Base-by-base conservation (phyloP, 2,113 vertebrate species). In the Nicator chloris region DNA sequence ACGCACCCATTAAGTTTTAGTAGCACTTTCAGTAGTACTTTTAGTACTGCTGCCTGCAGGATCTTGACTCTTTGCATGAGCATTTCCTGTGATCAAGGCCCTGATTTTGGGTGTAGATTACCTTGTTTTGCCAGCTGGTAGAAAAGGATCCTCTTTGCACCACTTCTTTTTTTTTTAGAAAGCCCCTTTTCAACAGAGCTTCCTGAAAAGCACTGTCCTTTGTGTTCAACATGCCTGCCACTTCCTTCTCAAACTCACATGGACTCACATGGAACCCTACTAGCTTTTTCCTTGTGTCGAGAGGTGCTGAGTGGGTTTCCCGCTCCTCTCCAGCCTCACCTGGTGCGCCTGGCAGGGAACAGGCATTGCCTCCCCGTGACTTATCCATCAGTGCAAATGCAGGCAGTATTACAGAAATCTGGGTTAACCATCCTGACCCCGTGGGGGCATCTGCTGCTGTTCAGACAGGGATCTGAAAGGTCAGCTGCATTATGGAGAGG, bases 401-500 rank as follows among this genome's bases (percentile, higher is more conserved):
- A 94, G 77, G 39, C 82, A 82, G 56, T 35, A 16, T 75, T 86
- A 77, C 31, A 73, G 69, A 92, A 60, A 93, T 78, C 65, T 82
- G 37, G 79, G 88, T 81, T 88, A 92, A 64, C 66, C 45, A 45
- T 33, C 78, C 82, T 95, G 84, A 91, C 66, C 87, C 80, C 2
- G 0, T 59, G 56, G 68, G 73, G 77, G 71, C 64, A 37, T 87
- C 85, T 89, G 82, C 86, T 94, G 89, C 91, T 92, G 70, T 87
- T 89, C 85, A 91, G 82, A 77, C 30, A 44, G 65, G n/a, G 53
- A 73, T 37, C 78, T 85, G 60, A 88, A 93, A 90, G 88, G 90
- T 79, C 91, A 86, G 86, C 78, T 95, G 80, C 65, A 49, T 88
- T 73, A 68, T 4, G 59, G 72, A 86, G 81, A 77, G 72, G 84